Conservation (phyloP, 2,113 vertebrate genomes). For the Phylloscopus trochiloides region DNA sequence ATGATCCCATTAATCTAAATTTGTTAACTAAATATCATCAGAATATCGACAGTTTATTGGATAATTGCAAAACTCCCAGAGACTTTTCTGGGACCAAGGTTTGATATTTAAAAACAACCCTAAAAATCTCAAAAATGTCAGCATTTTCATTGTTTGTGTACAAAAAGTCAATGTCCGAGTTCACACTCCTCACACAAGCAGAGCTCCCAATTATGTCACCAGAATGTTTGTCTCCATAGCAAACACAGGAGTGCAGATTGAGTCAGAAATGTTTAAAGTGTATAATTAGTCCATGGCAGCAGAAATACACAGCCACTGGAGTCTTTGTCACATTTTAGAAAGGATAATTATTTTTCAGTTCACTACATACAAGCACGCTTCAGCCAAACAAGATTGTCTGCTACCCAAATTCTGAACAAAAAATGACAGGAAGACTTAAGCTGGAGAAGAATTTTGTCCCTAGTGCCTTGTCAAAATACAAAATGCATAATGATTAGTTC, state of each 20-base stretch:
- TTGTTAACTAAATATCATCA: neutral
- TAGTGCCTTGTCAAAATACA: neutral
- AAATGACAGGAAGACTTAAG: neutral
- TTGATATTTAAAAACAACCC: neutral
- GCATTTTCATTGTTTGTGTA: neutral
- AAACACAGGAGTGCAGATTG: neutral
- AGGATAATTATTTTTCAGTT: neutral
- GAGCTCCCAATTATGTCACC: neutral
- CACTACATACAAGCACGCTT: neutral
- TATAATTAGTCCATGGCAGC: neutral
- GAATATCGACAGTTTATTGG: neutral
- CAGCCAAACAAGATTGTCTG: neutral
- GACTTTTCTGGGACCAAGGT: neutral
- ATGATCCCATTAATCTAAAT: neutral
- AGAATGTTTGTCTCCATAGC: neutral
- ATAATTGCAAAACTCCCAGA: neutral
- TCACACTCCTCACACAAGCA: neutral
- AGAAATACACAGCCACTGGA: neutral
- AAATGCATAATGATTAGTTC: neutral
- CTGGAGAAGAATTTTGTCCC: neutral
- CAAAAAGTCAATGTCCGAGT: neutral
- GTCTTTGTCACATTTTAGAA: neutral
- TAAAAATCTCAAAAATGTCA: neutral
- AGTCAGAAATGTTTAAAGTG: neutral
- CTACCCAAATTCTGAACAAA: neutral